Conservation (phyloP, 2,888 invertebrate species). For the Epirrhoe alternata region DNA sequence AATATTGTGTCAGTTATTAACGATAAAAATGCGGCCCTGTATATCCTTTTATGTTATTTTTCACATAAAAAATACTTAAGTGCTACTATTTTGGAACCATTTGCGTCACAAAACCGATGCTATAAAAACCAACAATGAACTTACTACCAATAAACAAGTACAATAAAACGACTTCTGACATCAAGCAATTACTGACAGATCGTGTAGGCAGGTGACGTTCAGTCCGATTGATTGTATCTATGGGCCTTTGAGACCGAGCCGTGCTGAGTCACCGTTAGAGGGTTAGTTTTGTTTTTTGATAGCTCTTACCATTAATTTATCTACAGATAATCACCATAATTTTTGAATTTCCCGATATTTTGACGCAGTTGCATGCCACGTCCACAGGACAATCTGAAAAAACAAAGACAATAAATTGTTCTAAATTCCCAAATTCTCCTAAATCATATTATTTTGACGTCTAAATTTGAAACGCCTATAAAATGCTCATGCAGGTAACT, state of each 20-base stretch:
- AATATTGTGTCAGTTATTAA: too few relatives aligned
- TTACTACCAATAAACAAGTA: too few relatives aligned
- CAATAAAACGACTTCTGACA: background rate
- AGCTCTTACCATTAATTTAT: background rate
- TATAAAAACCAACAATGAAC: background rate
- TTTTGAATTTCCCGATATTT: too few relatives aligned
- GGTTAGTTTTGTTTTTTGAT: background rate
- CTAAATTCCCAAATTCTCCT: too few relatives aligned
- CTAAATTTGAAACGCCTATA: too few relatives aligned
- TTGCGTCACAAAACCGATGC: background rate
- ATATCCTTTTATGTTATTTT: background rate
- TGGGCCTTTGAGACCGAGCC: background rate
- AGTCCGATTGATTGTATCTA: background rate
- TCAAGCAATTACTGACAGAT: background rate
- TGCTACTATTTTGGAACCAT: background rate
- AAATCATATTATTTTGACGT: too few relatives aligned
- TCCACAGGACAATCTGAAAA: too few relatives aligned
- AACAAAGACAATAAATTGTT: too few relatives aligned
- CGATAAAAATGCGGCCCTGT: background rate
- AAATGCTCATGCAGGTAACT: too few relatives aligned
- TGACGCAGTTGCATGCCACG: too few relatives aligned
- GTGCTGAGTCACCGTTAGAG: background rate
- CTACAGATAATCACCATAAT: too few relatives aligned
- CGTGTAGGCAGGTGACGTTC: background rate
- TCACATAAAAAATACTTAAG: background rate